phyloP scores from a whole-genome alignment of 2,888 invertebrate genomes.

The Dicycla oo region DNA sequence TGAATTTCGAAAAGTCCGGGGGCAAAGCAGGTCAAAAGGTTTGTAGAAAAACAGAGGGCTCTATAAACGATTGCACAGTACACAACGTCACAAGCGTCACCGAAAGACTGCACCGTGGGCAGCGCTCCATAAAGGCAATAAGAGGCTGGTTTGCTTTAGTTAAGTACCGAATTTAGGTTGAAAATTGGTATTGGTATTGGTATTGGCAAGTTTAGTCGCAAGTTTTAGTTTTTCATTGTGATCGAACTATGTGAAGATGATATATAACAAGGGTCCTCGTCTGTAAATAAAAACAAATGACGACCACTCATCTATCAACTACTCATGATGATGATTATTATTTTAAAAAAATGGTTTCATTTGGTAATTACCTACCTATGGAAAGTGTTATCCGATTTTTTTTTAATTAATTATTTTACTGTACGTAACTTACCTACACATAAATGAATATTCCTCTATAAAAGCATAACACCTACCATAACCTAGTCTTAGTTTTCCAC shows the following conservation, averaged over 20 bases:
- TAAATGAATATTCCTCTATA: neutral
- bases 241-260: neutral
- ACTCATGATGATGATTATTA: neutral
- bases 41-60: too few relatives aligned
- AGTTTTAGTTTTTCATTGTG: neutral
- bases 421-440: neutral
- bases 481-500: conserved; percentile 1
- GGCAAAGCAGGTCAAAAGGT: too few relatives aligned
- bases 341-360: too few relatives aligned
- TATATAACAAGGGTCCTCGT: neutral
- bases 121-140: too few relatives aligned
- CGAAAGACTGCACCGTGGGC: too few relatives aligned
- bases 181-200: too few relatives aligned
- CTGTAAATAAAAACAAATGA: neutral
- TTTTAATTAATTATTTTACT: neutral
- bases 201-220: neutral
- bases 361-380: too few relatives aligned
- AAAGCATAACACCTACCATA: neutral
- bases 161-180: too few relatives aligned
- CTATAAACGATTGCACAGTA: too few relatives aligned
- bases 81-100: too few relatives aligned
- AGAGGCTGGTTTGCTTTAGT: too few relatives aligned
- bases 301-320: neutral
- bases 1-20: too few relatives aligned
- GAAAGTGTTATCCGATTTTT: neutral